phyloP scores from a whole-genome alignment of 2,113 vertebrate genomes.

The Leptosomus discolor region DNA sequence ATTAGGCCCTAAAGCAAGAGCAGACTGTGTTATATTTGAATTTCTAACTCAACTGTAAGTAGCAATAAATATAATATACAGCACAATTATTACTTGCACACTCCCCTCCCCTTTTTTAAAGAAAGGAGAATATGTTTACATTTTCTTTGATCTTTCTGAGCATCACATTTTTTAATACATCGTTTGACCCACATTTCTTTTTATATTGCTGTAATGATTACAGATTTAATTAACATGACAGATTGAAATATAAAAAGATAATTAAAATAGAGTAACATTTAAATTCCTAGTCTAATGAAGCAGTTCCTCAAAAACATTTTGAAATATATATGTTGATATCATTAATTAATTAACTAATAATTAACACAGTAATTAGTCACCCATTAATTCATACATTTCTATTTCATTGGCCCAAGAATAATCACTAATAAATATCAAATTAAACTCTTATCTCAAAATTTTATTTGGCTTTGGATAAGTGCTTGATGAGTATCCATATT shows the following conservation, averaged over 20 bases:
- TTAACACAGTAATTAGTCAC: background rate
- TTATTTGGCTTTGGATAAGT: background rate
- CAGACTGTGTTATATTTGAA: constrained; percentile 12
- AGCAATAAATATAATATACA: constrained; percentile 12
- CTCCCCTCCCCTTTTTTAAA: background rate
- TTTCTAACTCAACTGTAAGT: constrained; percentile 10
- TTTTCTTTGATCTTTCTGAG: constrained; percentile 21
- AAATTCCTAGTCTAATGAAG: background rate
- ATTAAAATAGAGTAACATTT: background rate
- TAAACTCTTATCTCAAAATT: background rate
- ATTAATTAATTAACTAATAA: background rate
- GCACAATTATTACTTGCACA: background rate
- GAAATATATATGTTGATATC: background rate
- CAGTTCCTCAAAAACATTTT: background rate
- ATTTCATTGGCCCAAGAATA: background rate
- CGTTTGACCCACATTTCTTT: background rate
- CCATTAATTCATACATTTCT: background rate
- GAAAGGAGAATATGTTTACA: background rate
- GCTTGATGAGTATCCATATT: background rate
- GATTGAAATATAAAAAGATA: constrained; percentile 34
- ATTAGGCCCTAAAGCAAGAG: constrained; percentile 33
- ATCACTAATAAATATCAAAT: background rate
- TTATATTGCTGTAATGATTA: background rate
- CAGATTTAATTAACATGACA: constrained; percentile 7
- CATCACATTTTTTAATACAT: background rate